Base-by-base conservation (phyloP, 1,140 invertebrate genomes). In the Physella acuta region DNA sequence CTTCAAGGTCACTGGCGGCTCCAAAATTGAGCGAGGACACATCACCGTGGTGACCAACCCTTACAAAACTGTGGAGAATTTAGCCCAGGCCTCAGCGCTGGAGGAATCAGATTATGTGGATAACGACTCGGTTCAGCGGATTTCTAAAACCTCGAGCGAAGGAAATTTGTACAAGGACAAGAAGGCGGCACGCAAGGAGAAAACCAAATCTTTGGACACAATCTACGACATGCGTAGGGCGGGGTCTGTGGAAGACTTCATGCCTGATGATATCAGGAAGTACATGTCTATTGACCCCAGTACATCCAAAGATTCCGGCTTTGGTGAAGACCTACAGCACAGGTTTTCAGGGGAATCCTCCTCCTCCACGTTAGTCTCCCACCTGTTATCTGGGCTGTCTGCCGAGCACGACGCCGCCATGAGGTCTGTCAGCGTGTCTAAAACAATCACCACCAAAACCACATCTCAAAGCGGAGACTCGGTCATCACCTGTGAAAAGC, bases 161-260 rank as follows among this genome's bases (percentile, higher is more conserved):
- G 55, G 36, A 28, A 60, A 60, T 55, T 33, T 68, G 39, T 68
- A 44, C 20, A 56, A 26, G 16, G 49, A 66, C 20, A 52, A 5
- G n/a, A 56, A 33, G 24, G 26, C 53, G n/a, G 24, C 37, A 3
- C 33, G 49, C 1, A 2, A 26, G 34, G 64, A 55, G 20, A 28
- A 49, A 17, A 33, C 39, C 1, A 58, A 58, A 36, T 58, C 66
- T 17, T 20, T 58, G 36, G 66, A 68, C 5, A 60, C 36, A 2
- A 55, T 68, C 39, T 68, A 44, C 55, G 56, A 68, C 34, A 68
- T 68, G 55, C 1, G 56, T 4, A 37, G 68, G 34, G 63, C 66
- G 11, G 71, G 71, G 1, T 73, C 71, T 34, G 71, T 73, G n/a
- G 71, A 73, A 39, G 71, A 73, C 56, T 73, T 73, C 37, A 73